Evolutionary conservation across 2,113 vertebrate species (phyloP), one percentile per base, ranked within the genome.

Genomic region (Electrona antarctica): DNA sequence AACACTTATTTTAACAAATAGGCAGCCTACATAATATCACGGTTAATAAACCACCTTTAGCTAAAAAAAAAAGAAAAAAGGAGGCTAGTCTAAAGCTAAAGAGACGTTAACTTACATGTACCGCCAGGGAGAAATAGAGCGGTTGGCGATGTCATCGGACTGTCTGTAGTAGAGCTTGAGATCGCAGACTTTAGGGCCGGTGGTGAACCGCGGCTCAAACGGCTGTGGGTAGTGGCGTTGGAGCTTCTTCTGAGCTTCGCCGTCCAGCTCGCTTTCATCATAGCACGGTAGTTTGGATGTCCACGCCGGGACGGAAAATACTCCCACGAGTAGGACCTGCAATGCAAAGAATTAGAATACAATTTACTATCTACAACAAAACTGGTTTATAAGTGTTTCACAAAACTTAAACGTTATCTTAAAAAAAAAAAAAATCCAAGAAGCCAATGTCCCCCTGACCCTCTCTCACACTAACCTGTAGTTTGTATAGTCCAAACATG

Each of bases 91-190:
- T 41, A 41, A 41, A 41, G 2, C 33, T 0, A 41, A 41, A 6
- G 3, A 41, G 46, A 10, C 6, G 47, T 9, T 14, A 7, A 67
- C 88, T 84, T 51, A 93, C 92, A 77, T 79, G 76, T 94, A 93
- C 49, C 82, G 79, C 96, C 96, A 97, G 0, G 96, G 97, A 0
- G 96, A 96, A 86, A 97, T 90, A 66, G 96, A 96, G 8, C 95
- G 87, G 58, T 90, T 76, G 0, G 76, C 82, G 7, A 68, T 0
- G 0, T 82, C 76, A n/a, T 3, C 47, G 2, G 69, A 8, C 0
- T 74, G n/a, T 0, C 46, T 0, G 47, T 77, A 86, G 47, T 77
- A 86, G 0, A 77, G 58, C 0, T 45, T 41, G 61, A 82, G 76
- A 93, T 85, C 54, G 84, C 0, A 0, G 92, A 41, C 33, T 41